Evolutionary conservation across 2,797 vertebrate species (phyloP).

Genomic region (Lepus townsendii): DNA sequence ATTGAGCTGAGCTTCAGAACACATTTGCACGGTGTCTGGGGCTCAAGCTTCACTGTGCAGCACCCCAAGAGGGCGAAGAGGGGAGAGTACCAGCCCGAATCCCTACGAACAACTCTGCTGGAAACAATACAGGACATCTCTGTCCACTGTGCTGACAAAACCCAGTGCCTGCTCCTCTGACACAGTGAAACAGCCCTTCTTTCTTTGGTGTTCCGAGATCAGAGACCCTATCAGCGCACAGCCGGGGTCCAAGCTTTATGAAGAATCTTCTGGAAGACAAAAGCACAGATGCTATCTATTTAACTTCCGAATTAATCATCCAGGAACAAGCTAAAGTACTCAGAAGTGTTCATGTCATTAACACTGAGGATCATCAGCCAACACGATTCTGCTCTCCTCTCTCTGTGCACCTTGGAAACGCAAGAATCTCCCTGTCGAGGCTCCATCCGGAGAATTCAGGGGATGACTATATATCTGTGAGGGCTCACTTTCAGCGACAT

Average conservation of each 20-base stretch:
- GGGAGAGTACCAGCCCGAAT: neutral
- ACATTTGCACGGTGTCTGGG: slow-evolving; percentile 36
- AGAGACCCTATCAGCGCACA: slow-evolving; percentile 39
- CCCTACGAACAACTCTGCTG: slow-evolving; percentile 31
- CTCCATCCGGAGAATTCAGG: slow-evolving; percentile 56
- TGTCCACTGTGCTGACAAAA: neutral
- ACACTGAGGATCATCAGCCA: slow-evolving; percentile 62
- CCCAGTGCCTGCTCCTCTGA: neutral
- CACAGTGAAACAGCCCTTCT: neutral
- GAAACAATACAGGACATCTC: slow-evolving; percentile 14
- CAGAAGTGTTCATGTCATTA: slow-evolving; percentile 65
- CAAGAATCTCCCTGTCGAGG: slow-evolving; percentile 56
- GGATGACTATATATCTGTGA: slow-evolving; percentile 52
- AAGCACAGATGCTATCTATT: slow-evolving; percentile 58
- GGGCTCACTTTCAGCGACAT: slow-evolving; percentile 78
- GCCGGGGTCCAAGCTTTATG: slow-evolving; percentile 73
- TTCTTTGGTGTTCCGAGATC: slow-evolving; percentile 57
- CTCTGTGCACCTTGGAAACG: slow-evolving; percentile 47
- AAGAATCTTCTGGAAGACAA: slow-evolving; percentile 78
- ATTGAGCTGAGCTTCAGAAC: slow-evolving; percentile 73
- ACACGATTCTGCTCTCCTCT: slow-evolving; percentile 19
- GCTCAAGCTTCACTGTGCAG: slow-evolving; percentile 66
- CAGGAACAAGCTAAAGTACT: slow-evolving; percentile 70
- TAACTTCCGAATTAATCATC: slow-evolving; percentile 80
- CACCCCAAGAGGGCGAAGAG: neutral